A percentile compares a stretch with the other conserved stretches of the same genome.
Conservation (phyloP, 92 coral and sea anemone species). For the Pocillopora meandrina region DNA sequence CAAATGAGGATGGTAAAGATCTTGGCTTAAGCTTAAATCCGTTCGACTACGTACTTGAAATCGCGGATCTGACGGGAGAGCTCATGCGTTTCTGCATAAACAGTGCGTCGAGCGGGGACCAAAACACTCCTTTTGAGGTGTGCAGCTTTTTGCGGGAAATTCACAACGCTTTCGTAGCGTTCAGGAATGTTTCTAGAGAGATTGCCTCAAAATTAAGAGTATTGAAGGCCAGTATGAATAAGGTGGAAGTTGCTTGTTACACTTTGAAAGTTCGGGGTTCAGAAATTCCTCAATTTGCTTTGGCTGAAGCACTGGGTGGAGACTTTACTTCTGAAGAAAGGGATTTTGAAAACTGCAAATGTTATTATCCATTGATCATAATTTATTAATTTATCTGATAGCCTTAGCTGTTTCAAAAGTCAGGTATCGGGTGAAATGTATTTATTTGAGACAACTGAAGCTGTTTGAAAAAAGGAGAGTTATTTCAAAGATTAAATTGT, state of each 20-base stretch:
- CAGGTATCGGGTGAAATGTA: too few relatives aligned
- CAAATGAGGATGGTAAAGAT: constrained; percentile 35
- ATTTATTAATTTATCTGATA: too few relatives aligned
- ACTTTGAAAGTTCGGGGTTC: constrained; percentile 91
- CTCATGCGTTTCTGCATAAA: constrained; percentile 92
- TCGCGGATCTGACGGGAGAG: constrained; percentile 98
- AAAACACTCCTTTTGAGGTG: constrained; percentile 71
- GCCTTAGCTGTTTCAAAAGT: too few relatives aligned
- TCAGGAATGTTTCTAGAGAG: constrained; percentile 75
- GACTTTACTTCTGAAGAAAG: not conserved
- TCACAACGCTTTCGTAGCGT: constrained; percentile 74
- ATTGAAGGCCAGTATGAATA: constrained; percentile 74
- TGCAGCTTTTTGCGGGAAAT: constrained; percentile 75
- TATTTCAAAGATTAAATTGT: too few relatives aligned
- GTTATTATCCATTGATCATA: too few relatives aligned
- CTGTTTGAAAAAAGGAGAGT: too few relatives aligned
- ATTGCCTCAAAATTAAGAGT: constrained; percentile 74
- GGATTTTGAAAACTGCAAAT: not conserved
- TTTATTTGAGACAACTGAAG: too few relatives aligned
- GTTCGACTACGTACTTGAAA: constrained; percentile 82
- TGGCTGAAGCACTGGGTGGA: constrained; percentile 69
- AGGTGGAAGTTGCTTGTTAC: constrained; percentile 93
- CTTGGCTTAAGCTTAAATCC: constrained; percentile 66
- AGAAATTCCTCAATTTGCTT: constrained; percentile 84
- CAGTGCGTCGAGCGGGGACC: constrained; percentile 88